Evolutionary conservation across 2,888 invertebrate genomes (phyloP), one percentile per base, ranked within the genome.

Genomic region (Prosopocoilus inquinatus): DNA sequence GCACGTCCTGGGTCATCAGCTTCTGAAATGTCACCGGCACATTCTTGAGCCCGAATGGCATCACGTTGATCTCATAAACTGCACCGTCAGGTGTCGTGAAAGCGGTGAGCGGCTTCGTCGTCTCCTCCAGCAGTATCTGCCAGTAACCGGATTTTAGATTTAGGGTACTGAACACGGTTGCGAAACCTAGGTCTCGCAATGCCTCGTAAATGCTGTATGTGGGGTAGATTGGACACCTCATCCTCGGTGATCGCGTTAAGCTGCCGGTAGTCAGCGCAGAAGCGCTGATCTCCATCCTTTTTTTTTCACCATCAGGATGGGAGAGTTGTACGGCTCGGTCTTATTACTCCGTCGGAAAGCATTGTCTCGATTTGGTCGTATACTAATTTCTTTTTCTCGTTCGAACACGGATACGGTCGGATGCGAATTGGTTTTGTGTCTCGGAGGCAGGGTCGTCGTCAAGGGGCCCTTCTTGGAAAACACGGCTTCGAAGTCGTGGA

Each of bases 31-130:
- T 67, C 5, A 59, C 16, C 55, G 0, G 66, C 67, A 0, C 69
- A 35, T 59, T 65, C 45, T 66, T 68, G 1, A 67, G 46, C 0
- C 66, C 68, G 39, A 69, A 68, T 1, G 67, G 67, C 68, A 67
- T 70, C 0, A 68, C 65, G 3, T 55, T 47, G 35, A 69, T 71
- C 28, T 68, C 63, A 49, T 63, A 71, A n/a, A 4, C 12, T 4
- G 36, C 2, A 11, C 36, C 3, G 12, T 36, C 36, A 3, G 12
- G 36, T 2, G 36, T 36, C n/a, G 36, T 36, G 36, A 36, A 36
- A 2, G 36, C 36, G 2, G 36, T 36, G n/a, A 36, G n/a, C 3
- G 36, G 36, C 12, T n/a, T 36, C 36, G 3, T 11, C 3, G 2
- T 12, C 3, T 36, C 36, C 3, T 36, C 36, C 12, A 36, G n/a